Base-by-base conservation (phyloP, 2,888 invertebrate species). In the Drosophila colorata region DNA sequence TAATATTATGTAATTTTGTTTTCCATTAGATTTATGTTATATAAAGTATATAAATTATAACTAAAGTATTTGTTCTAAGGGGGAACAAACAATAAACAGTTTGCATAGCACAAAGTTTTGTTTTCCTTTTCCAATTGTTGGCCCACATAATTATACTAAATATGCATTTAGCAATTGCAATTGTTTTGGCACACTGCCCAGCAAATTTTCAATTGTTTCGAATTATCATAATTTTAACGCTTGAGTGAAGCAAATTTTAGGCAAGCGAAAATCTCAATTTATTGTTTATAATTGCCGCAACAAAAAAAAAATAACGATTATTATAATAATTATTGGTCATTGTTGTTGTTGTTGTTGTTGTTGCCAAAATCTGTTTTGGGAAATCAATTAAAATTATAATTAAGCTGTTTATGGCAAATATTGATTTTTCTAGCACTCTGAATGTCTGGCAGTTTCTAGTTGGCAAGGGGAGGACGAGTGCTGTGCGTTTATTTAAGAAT, bases 321-420 rank as follows among this genome's bases (percentile, higher is more conserved):
- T 55, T 46, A 44, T 51, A 33, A 20, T 23, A 38, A 16, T 28
- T 59, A 51, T 40, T 37, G 51, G 44, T 18, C 37, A 35, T 41
- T 46, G 7, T 58, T 33, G 28, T 48, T 46, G 64, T n/a, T n/a
- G n/a, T n/a, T 14, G 8, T 14, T 46, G 16, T 28, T 33, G 28
- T 48, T 46, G 64, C 40, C 18, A 0, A 59, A 80, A 78, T 78
- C 72, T 64, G 72, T 68, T 79, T 67, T 77, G 44, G 66, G 56
- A 69, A 78, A 78, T 78, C 78, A 83, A 80, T 82, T 76, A 66
- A 80, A 80, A 80, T 71, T 63, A 68, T 74, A 78, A 78, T 80
- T 63, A 78, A 78, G 80, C 68, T 68, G 63, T 65, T 72, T 61
- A 72, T 78, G 43, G 16, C 28, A 47, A 40, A 57, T 70, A 78